Conservation (phyloP, 2,113 vertebrate genomes). For the Perca schrenkii region DNA sequence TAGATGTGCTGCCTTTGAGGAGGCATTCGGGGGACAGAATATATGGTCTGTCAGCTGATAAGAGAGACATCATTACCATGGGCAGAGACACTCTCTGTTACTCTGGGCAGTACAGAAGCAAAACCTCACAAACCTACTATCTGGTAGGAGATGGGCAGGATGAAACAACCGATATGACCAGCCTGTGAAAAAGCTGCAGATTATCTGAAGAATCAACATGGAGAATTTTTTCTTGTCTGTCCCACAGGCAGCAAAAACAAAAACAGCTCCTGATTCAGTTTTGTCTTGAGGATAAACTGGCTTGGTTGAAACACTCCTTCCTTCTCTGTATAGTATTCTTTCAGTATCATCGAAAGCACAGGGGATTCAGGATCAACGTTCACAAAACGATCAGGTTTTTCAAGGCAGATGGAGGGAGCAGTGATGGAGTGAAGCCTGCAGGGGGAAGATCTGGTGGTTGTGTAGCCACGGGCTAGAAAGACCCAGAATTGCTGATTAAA, state of each 20-base stretch:
- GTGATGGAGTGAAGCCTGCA: constrained; percentile 24
- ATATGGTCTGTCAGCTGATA: constrained; percentile 49
- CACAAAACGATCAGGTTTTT: not conserved
- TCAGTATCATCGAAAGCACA: not conserved
- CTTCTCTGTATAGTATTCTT: not conserved
- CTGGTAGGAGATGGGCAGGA: constrained; percentile 33
- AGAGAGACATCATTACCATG: constrained; percentile 35
- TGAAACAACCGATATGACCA: constrained; percentile 57
- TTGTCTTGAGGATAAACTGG: constrained; percentile 52
- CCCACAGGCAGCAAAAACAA: not conserved
- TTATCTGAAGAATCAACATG: constrained; percentile 22
- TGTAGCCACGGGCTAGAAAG: constrained; percentile 13
- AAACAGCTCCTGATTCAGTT: constrained; percentile 10
- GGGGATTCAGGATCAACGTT: not conserved
- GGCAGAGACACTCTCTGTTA: constrained; percentile 30
- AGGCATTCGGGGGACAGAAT: constrained; percentile 68
- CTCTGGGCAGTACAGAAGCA: constrained; percentile 21
- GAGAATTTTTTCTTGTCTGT: constrained; percentile 14
- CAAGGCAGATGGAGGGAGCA: not conserved
- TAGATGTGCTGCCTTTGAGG: constrained; percentile 57
- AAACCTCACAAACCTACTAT: constrained; percentile 31
- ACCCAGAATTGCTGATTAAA: constrained; percentile 28
- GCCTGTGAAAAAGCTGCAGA: constrained; percentile 58
- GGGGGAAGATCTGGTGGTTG: constrained; percentile 2
- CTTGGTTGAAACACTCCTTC: constrained; percentile 7